A percentile compares a stretch with the other conserved stretches of the same genome.
phyloP scores from a whole-genome alignment of 2,113 vertebrate species.

The Fregata magnificens region DNA sequence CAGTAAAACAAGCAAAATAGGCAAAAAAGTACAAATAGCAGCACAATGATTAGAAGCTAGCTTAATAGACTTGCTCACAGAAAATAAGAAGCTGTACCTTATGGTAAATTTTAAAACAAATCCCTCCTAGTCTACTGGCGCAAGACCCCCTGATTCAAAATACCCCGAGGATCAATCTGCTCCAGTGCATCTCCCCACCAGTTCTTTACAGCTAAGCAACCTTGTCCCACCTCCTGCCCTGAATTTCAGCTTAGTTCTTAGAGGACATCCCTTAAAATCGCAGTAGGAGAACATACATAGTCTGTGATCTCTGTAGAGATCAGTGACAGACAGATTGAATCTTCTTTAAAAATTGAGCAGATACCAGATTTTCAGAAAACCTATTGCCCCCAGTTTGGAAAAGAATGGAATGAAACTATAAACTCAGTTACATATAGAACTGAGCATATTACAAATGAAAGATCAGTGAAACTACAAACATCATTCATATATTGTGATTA shows the following conservation, averaged over 20 bases:
- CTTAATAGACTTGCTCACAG: not conserved
- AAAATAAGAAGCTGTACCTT: not conserved
- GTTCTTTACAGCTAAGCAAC: not conserved
- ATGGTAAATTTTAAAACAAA: not conserved
- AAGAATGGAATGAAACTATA: not conserved
- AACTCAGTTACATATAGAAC: not conserved
- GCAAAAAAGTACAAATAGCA: not conserved
- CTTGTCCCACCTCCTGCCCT: not conserved
- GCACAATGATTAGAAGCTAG: not conserved
- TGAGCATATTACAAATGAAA: not conserved
- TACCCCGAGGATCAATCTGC: not conserved
- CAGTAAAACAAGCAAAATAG: not conserved
- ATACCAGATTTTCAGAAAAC: not conserved
- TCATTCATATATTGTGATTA: not conserved
- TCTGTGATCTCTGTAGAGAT: not conserved
- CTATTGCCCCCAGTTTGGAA: not conserved
- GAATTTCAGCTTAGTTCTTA: not conserved
- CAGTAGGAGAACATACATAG: not conserved
- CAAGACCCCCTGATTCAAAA: not conserved
- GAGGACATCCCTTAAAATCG: not conserved
- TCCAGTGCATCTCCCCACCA: not conserved
- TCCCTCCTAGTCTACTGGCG: not conserved
- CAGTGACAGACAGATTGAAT: not conserved
- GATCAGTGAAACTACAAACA: not conserved
- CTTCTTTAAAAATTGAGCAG: not conserved